Conservation (phyloP, 2,113 vertebrate genomes). For the Pachycephala philippinensis region DNA sequence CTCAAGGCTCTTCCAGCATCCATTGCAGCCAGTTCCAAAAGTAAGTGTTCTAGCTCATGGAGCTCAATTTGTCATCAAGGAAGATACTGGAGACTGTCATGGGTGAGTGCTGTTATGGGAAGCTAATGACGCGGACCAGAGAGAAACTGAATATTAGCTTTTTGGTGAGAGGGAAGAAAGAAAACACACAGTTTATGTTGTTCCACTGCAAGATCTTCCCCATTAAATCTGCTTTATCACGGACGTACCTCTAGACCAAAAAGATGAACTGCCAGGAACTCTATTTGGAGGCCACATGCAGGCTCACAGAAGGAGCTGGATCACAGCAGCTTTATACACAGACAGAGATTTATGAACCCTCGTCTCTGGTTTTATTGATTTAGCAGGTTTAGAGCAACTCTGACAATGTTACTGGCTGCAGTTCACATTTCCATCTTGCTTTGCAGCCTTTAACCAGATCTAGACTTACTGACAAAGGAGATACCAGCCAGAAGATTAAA, state of each 20-base stretch:
- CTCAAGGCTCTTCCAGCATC: background rate
- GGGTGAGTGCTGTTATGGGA: conserved; percentile 12
- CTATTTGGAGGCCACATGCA: conserved; percentile 10
- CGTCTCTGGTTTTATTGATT: background rate
- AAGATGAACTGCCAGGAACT: conserved; percentile 14
- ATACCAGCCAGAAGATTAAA: background rate
- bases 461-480: background rate
- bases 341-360: background rate
- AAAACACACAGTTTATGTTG: background rate
- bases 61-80: conserved; percentile 22
- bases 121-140: conserved; percentile 29
- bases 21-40: background rate
- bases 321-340: background rate
- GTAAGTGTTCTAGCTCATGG: background rate
- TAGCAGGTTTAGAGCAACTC: background rate
- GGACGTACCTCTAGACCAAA: background rate
- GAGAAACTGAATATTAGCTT: conserved; percentile 20
- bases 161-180: background rate
- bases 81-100: conserved; percentile 25
- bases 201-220: background rate
- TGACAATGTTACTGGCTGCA: background rate
- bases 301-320: background rate
- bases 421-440: background rate
- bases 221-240: background rate
- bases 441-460: background rate